Evolutionary conservation across 2,888 invertebrate species (phyloP).

Genomic region (Chalcis sispes): DNA sequence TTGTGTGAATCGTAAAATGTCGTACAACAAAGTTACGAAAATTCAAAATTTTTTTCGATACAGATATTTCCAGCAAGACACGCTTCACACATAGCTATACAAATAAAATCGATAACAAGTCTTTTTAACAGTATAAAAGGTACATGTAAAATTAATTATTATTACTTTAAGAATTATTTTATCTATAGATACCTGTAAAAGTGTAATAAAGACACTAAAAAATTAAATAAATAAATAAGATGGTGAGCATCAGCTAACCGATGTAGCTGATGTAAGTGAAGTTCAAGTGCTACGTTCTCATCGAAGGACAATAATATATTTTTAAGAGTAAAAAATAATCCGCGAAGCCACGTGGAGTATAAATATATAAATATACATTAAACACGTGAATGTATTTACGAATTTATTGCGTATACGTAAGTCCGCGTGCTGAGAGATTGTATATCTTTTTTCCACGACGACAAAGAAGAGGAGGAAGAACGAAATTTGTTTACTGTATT

Average conservation of each 20-base stretch:
- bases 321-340: constrained; percentile 69
- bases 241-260: constrained; percentile 32
- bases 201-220: constrained; percentile 44
- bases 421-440: constrained; percentile 49
- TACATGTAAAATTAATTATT: constrained; percentile 27
- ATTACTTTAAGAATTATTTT: constrained; percentile 49
- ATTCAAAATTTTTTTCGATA: constrained; percentile 8
- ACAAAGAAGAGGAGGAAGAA: constrained; percentile 14
- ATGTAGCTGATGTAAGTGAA: constrained; percentile 58
- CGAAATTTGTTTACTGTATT: constrained; percentile 57
- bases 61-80: constrained; percentile 35
- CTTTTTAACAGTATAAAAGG: constrained; percentile 31
- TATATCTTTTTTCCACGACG: constrained; percentile 51
- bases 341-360: constrained; percentile 55
- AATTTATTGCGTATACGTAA: constrained; percentile 68
- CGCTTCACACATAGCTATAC: constrained; percentile 7
- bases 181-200: constrained; percentile 42
- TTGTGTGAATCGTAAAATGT: too few species aligned
- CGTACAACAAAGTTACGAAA: constrained; percentile 9
- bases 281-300: constrained; percentile 73
- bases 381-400: constrained; percentile 60
- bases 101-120: constrained; percentile 7
- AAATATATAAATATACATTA: constrained; percentile 58
- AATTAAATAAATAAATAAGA: constrained; percentile 15
- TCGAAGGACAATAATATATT: constrained; percentile 76